A percentile compares a stretch with the other conserved stretches of the same genome.
Evolutionary conservation across 1,140 invertebrate species (phyloP).

Genomic region (Diabrotica undecimpunctata): DNA sequence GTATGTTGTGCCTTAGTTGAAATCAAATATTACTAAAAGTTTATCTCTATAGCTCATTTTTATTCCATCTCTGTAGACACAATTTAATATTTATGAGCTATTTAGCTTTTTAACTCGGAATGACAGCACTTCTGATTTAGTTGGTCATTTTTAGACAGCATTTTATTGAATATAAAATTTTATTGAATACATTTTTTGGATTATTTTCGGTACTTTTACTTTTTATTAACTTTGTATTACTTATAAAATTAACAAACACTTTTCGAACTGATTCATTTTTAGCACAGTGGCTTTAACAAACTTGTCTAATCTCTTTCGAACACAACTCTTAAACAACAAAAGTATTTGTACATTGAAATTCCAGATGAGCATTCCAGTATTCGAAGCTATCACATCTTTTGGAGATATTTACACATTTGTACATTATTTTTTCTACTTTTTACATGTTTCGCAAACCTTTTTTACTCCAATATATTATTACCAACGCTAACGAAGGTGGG

Average conservation of each 20-base stretch:
- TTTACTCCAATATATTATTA: not conserved
- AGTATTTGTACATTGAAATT: conserved; percentile 8
- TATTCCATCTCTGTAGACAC: no score
- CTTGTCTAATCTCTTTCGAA: no score
- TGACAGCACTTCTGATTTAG: not conserved
- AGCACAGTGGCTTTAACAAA: no score
- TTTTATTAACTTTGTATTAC: not conserved
- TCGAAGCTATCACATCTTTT: conserved; percentile 22
- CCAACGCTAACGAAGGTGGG: not conserved
- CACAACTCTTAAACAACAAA: not conserved
- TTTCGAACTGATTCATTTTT: not conserved
- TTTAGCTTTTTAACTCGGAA: no score
- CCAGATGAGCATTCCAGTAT: conserved; percentile 19
- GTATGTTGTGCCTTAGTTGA: no score
- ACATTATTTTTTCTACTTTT: conserved; percentile 7
- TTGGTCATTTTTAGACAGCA: not conserved
- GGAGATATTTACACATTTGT: conserved; percentile 18
- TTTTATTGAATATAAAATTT: no score
- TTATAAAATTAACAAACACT: not conserved
- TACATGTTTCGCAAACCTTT: conserved; percentile 4
- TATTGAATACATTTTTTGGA: not conserved
- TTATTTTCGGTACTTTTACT: not conserved
- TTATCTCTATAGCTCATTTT: no score
- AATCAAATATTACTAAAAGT: no score
- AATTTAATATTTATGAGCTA: no score